Evolutionary conservation across 2,888 invertebrate species (phyloP), one percentile per base, ranked within the genome.

Genomic region (Plutella xylostella): DNA sequence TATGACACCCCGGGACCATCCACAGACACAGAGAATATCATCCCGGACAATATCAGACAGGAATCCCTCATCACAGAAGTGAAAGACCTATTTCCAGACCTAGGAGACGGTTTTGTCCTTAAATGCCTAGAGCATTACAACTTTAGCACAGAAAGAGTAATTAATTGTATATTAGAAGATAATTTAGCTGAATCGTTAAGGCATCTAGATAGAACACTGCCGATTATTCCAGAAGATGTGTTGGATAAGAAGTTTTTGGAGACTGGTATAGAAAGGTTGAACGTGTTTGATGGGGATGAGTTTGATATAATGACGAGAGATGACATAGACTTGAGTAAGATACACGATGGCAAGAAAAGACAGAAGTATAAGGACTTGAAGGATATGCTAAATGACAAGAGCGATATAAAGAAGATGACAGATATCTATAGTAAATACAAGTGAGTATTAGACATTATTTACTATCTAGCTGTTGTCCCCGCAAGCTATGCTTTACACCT

Each of bases 131-230:
- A 91, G 55, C 87, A 92, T 59, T 94, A 92, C 59, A 88, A 91
- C 17, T 91, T 89, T 67, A 87, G 91, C 55, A 84, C 90, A 1
- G 92, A 91, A 53, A 86, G 88, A 54, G 94, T 94, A 3, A 91
- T 97, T 48, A 90, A 94, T 64, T 92, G 92, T 39, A 82, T 97
- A 48, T 72, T 97, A 41, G 96, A 96, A 70, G 89, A 89, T 54
- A 88, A 85, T 54, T 60, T 85, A 45, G 79, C 68, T 5, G 64
- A 68, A 20, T 51, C 65, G n/a, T 60, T 83, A 44, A 67, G 59
- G 68, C 68, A 51, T 1, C 12, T 84, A 43, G 88, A 90, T 68
- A 79, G 73, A 35, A 69, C 68, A 6, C 68, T 89, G 40, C 87
- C 88, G 1, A 84, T 88, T 49, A 89, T 91, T 52, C 90, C 91